Percentiles rank a stretch among this genome's conserved stretches.
These are phyloP conservation scores for Selene dorsalis DNA, from an alignment of 2,797 vertebrate species.

Conservation along the genomic window DNA sequence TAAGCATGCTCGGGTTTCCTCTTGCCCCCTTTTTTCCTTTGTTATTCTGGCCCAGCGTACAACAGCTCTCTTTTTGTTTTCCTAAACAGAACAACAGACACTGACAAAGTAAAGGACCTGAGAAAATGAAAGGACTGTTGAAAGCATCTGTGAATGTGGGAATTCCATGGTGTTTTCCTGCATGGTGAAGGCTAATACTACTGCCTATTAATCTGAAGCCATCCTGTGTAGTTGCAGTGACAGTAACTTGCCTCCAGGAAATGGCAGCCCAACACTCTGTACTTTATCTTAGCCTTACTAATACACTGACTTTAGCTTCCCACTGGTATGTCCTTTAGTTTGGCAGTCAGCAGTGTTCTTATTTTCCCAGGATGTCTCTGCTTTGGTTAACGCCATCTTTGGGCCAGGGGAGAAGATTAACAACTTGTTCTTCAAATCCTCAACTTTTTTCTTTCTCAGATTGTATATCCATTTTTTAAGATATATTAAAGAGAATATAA, in stretches of 20 bases:
- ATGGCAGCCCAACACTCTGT: slow-evolving; percentile 25
- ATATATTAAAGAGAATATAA: slow-evolving; percentile 82
- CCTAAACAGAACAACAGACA: slow-evolving; percentile 13
- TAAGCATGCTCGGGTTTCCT: slow-evolving; percentile 64
- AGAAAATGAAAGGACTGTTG: neutral
- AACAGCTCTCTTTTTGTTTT: slow-evolving; percentile 32
- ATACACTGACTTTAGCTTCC: slow-evolving; percentile 28
- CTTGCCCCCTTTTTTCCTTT: slow-evolving; percentile 14
- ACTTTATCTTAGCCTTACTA: slow-evolving; percentile 58
- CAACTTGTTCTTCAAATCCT: slow-evolving; percentile 54
- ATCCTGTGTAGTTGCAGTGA: slow-evolving; percentile 30
- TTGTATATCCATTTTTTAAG: slow-evolving; percentile 82
- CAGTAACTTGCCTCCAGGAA: slow-evolving; percentile 36
- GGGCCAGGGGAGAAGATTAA: slow-evolving; percentile 50
- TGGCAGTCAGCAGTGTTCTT: slow-evolving; percentile 45
- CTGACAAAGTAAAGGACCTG: slow-evolving; percentile 54
- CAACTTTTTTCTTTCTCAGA: slow-evolving; percentile 76
- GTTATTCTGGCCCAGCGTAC: slow-evolving; percentile 32
- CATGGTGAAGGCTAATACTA: slow-evolving; percentile 20
- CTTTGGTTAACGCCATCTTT: slow-evolving; percentile 43
- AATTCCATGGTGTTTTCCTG: neutral
- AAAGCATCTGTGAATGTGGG: slow-evolving; percentile 27
- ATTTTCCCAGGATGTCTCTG: slow-evolving; percentile 34
- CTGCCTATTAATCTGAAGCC: slow-evolving; percentile 33
- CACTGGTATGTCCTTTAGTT: slow-evolving; percentile 47